Evolutionary conservation across 2,797 vertebrate genomes (phyloP).

Genomic region (Poeciliopsis paucimaculata): DNA sequence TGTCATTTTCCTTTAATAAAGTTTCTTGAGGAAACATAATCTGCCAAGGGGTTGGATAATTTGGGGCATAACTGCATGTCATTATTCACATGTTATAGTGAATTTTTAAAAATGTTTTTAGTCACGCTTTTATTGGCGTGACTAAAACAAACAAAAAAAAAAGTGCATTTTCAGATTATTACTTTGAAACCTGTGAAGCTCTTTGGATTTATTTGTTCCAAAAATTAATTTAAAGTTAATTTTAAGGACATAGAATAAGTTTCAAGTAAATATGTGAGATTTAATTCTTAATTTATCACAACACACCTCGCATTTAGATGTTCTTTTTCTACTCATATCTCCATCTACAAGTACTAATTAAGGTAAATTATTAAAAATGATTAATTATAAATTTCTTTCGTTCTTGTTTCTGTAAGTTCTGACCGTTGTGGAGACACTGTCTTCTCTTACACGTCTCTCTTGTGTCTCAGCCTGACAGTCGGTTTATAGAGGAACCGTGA

Average conservation of each 20-base stretch:
- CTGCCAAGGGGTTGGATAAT: background rate
- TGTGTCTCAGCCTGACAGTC: constrained; percentile 24
- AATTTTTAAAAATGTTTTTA: too few species aligned
- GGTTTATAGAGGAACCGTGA: constrained; percentile 44
- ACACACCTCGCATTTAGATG: background rate
- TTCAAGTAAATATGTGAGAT: background rate
- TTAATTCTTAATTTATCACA: background rate
- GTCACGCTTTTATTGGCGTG: background rate
- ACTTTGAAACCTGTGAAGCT: background rate
- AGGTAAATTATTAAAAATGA: background rate
- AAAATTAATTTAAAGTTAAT: background rate
- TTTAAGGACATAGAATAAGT: background rate
- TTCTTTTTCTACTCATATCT: background rate
- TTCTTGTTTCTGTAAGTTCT: background rate
- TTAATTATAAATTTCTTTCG: background rate
- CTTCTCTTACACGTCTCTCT: constrained; percentile 20
- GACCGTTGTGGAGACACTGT: background rate
- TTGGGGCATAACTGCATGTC: too few species aligned
- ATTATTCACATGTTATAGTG: too few species aligned
- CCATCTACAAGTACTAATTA: background rate
- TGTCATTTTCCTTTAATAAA: too few species aligned
- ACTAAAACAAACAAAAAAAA: background rate
- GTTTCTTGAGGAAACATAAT: background rate
- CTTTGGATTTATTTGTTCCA: background rate
- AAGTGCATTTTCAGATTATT: background rate